phyloP scores from a whole-genome alignment of 2,113 vertebrate species.

The Ammodytes dubius region DNA sequence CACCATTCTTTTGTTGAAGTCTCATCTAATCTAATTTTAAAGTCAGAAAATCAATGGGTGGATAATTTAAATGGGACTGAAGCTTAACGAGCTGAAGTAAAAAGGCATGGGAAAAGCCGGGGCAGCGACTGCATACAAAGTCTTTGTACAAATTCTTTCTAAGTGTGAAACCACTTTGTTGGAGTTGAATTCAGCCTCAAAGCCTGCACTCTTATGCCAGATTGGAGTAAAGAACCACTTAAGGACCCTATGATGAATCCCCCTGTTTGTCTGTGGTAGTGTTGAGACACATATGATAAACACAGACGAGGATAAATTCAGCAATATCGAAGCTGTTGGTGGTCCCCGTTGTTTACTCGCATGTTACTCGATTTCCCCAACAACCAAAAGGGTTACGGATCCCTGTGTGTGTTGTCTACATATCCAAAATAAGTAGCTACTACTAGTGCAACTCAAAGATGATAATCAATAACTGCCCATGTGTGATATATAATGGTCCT shows the following conservation, averaged over 20 bases:
- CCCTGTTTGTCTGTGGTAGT: constrained; percentile 55
- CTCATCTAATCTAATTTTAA: not conserved
- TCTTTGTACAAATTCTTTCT: constrained; percentile 8
- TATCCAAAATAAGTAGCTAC: constrained; percentile 35
- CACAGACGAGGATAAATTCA: constrained; percentile 56
- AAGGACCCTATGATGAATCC: constrained; percentile 61
- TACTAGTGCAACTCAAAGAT: constrained; percentile 10
- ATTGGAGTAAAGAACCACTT: constrained; percentile 66
- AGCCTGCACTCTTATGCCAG: constrained; percentile 26
- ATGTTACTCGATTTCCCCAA: constrained; percentile 34
- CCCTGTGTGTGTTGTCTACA: constrained; percentile 14
- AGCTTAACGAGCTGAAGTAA: not conserved
- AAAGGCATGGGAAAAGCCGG: not conserved
- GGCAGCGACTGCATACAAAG: not conserved
- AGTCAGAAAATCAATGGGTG: not conserved
- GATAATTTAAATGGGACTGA: not conserved
- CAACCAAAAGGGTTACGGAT: constrained; percentile 33
- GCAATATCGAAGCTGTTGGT: constrained; percentile 65
- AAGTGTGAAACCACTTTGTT: constrained; percentile 22
- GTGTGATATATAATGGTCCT: constrained; percentile 24
- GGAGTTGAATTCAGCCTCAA: constrained; percentile 46
- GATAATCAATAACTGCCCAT: constrained; percentile 24
- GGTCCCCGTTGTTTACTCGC: constrained; percentile 70
- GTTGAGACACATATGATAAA: constrained; percentile 61
- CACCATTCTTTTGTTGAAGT: not conserved